Base-by-base conservation (phyloP, 2,888 invertebrate genomes). In the Ennomos fuscantarius region DNA sequence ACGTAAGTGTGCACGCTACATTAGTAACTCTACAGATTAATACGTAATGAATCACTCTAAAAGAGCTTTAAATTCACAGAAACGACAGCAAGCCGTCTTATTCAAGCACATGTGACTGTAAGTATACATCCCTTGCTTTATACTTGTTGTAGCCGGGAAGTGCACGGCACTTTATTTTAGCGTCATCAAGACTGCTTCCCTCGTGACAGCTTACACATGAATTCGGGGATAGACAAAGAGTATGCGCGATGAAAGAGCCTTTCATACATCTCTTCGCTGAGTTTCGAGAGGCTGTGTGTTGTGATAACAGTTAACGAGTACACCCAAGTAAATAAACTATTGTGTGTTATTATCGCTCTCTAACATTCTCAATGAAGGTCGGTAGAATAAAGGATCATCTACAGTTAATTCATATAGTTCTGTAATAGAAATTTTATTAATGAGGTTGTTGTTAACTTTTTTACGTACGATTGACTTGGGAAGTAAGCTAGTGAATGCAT, bases 201-300 rank as follows among this genome's bases (percentile, higher is more conserved):
- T 73, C 76, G 72, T 76, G 81, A 78, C 79, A 80, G 79, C 81
- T 78, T 80, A 78, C 79, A 81, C 81, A 81, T 82, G 82, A 84
- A 82, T 84, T 84, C 79, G 83, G 83, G 79, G 76, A 78, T 79
- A 84, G 79, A 84, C 84, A 84, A 84, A 84, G 85, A 81, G 78
- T 77, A 72, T 69, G 78, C 72, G 72, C 78, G 74, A 76, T 84
- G 84, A 84, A 84, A 85, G 82, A 81, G 78, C 79, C 72, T 82
- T 83, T 79, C 81, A 82, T 81, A 76, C 79, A 73, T 73, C 66
- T 63, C 48, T 47, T 49, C 36, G 69, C 68, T 62, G 61, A 74
- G 78, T 73, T 73, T 74, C 62, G 69, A 66, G 72, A 71, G 73
- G 70, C 78, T 79, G 80, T 74, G 69, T 71, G 69, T 68, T 70